These are phyloP conservation scores for Cyrtodaria siliqua DNA, from an alignment of 2,888 invertebrate species.

Conservation along the genomic window DNA sequence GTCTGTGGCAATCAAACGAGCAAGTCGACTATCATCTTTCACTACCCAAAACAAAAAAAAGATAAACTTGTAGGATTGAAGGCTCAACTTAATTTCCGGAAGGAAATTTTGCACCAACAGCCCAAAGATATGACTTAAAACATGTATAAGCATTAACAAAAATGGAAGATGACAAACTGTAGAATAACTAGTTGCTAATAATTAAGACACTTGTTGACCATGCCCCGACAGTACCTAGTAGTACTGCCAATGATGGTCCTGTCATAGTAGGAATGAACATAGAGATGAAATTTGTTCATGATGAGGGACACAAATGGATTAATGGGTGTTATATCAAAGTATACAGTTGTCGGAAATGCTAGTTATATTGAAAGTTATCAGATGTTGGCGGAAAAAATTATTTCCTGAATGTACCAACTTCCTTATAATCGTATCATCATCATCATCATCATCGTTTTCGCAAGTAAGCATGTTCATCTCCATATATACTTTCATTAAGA, in stretches of 20 bases:
- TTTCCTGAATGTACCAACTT: no score
- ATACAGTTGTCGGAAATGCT: no score
- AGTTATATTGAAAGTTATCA: no score
- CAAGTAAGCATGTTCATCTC: no score
- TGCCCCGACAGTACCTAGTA: conserved; percentile 17
- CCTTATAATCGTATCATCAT: no score
- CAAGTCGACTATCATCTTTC: conserved; percentile 38
- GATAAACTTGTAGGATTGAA: conserved; percentile 29
- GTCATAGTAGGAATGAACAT: conserved; percentile 23
- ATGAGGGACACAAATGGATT: no score
- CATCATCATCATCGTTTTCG: no score
- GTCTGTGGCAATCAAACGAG: conserved; percentile 52
- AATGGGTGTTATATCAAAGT: no score
- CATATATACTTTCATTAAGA: no score
- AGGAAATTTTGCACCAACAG: conserved; percentile 26
- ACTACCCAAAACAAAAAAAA: conserved; percentile 29
- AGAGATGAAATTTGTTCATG: no score
- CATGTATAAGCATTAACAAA: conserved; percentile 25
- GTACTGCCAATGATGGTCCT: conserved; percentile 3
- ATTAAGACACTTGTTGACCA: conserved; percentile 27
- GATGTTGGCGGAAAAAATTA: no score
- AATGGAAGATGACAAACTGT: conserved; percentile 22
- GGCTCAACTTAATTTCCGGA: conserved; percentile 42
- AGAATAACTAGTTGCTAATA: conserved; percentile 22
- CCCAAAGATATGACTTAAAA: conserved; percentile 14